Conservation (phyloP, 2,888 invertebrate species). For the Aphidoletes aphidimyza region DNA sequence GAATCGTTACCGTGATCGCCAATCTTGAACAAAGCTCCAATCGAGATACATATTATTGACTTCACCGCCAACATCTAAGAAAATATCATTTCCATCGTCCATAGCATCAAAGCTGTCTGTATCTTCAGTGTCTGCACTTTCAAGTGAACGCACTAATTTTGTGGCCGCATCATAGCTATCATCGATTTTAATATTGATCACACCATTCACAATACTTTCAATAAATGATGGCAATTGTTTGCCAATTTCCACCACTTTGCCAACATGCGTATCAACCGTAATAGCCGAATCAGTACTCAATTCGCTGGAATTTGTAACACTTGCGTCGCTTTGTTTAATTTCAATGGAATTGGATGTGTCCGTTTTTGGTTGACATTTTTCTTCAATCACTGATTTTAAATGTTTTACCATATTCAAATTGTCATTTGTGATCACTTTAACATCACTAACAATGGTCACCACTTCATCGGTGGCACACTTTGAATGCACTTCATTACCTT, state of each 20-base stretch:
- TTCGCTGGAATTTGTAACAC: slow-evolving; percentile 12
- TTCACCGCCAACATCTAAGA: slow-evolving; percentile 65
- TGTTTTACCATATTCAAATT: slow-evolving; percentile 53
- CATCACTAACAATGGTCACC: background rate
- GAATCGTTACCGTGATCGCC: slow-evolving; percentile 73
- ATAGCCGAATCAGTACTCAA: background rate
- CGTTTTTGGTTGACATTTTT: slow-evolving; percentile 6
- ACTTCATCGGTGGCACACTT: slow-evolving; percentile 30
- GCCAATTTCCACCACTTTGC: slow-evolving; percentile 21
- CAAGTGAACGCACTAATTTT: slow-evolving; percentile 68
- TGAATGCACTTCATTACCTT: slow-evolving; percentile 5
- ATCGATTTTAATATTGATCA: slow-evolving; percentile 72
- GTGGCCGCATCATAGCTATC: slow-evolving; percentile 72
- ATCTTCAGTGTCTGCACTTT: slow-evolving; percentile 58
- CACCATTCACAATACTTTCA: slow-evolving; percentile 68
- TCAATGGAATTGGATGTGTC: background rate
- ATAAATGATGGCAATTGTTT: slow-evolving; percentile 66
- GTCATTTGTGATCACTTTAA: slow-evolving; percentile 30
- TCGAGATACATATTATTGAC: slow-evolving; percentile 69
- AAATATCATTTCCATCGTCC: slow-evolving; percentile 60
- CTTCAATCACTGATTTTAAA: slow-evolving; percentile 54
- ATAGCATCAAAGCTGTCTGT: slow-evolving; percentile 60
- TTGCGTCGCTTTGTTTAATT: background rate
- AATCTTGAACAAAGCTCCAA: slow-evolving; percentile 81
- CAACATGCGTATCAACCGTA: background rate